These are phyloP conservation scores for Oxycera nigricornis DNA, from an alignment of 2,888 invertebrate species.

Conservation along the genomic window DNA sequence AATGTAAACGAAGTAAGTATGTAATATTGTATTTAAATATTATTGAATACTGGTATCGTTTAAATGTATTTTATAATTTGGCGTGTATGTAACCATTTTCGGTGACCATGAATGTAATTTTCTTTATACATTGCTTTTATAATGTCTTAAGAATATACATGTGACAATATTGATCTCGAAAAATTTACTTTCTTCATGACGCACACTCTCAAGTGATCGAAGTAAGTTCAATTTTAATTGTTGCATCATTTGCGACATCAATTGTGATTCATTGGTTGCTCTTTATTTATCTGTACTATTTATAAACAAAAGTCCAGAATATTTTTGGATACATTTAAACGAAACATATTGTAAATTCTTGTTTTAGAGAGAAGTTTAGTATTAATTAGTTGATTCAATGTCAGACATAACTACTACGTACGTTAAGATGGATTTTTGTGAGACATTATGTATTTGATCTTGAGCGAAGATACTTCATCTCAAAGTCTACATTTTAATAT, in stretches of 20 bases:
- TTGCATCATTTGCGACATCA: not conserved
- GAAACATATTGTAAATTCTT: conserved; percentile 28
- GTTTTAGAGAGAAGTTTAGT: not conserved
- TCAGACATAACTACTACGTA: not conserved
- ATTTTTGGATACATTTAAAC: conserved; percentile 27
- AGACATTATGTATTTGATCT: not conserved
- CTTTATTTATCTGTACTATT: too few species aligned
- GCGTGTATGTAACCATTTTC: conserved; percentile 3
- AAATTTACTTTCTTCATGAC: not conserved
- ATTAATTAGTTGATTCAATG: conserved; percentile 10
- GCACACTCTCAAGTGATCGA: not conserved
- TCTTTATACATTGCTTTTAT: conserved; percentile 21
- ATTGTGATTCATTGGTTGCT: too few species aligned
- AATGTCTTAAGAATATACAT: conserved; percentile 23
- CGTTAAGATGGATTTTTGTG: conserved; percentile 1
- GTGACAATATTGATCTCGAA: not conserved
- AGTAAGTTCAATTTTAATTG: not conserved
- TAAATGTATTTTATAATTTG: conserved; percentile 31
- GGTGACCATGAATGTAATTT: conserved; percentile 12
- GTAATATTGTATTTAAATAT: conserved; percentile 37
- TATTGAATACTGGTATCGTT: conserved; percentile 25
- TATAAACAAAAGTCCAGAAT: not conserved
- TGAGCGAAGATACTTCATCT: not conserved
- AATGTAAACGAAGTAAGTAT: conserved; percentile 39
- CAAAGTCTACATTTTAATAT: not conserved